Evolutionary conservation across 2,797 vertebrate species (phyloP).

Genomic region (Distichodus sexfasciatus): DNA sequence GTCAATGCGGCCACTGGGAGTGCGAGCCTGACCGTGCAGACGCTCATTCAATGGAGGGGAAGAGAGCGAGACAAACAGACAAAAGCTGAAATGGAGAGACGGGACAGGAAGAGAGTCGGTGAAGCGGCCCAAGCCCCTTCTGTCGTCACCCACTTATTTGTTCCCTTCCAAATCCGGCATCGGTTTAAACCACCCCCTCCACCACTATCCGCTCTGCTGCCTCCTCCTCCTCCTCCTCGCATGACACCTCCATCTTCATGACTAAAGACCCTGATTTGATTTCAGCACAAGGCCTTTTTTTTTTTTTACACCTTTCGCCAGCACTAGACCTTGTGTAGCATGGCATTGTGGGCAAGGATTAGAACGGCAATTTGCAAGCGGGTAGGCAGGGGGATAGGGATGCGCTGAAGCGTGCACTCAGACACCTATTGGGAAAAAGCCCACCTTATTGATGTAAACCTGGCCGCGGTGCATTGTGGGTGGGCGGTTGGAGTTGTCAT

Average conservation of each 20-base stretch:
- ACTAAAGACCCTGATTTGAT: background rate
- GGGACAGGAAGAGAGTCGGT: background rate
- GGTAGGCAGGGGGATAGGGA: background rate
- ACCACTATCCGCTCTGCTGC: background rate
- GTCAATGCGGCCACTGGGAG: slow-evolving; percentile 60
- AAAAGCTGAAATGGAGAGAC: too few species aligned
- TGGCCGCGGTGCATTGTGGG: background rate
- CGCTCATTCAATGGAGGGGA: background rate
- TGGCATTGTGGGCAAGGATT: background rate
- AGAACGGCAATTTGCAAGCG: background rate
- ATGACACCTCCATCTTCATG: background rate
- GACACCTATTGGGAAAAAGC: background rate
- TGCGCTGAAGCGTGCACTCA: too few species aligned
- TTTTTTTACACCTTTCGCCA: too few species aligned
- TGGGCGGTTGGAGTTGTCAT: background rate
- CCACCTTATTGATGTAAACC: background rate
- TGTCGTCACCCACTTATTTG: slow-evolving; percentile 20
- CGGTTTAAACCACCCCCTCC: background rate
- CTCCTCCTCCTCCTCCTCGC: background rate
- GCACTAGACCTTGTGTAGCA: background rate
- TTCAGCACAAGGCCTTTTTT: background rate
- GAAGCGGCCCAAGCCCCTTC: background rate
- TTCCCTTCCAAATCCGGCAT: slow-evolving; percentile 12
- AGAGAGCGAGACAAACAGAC: background rate
- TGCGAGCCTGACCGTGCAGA: slow-evolving; percentile 13